Base-by-base conservation (phyloP, 2,888 invertebrate species). In the Exephanes ischioxanthus region DNA sequence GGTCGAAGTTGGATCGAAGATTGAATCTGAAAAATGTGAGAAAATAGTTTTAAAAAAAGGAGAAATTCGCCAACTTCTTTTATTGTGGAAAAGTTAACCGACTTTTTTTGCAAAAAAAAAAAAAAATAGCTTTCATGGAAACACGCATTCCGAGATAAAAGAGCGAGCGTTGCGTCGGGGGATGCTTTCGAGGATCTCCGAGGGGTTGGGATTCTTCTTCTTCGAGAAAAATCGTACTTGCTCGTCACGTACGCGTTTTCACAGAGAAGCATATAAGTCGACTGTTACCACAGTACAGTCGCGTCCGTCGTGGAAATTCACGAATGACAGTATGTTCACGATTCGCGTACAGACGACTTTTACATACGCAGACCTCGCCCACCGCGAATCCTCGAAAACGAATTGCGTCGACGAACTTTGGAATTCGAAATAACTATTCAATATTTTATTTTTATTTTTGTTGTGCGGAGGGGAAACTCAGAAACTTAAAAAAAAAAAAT, bases 241-340 rank as follows among this genome's bases (percentile, higher is more conserved):
- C 90, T 87, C 70, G 86, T 90, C 90, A 89, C 89, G 90, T 89
- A 68, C 88, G 63, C 86, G 45, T 58, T 85, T 86, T 84, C 80
- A 84, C 85, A 73, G 80, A 73, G 78, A 77, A 73, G 84, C 85
- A 86, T 87, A 87, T 88, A 86, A 88, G 87, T 82, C 80, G 83
- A 86, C 88, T 86, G 85, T 87, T 87, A 86, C 88, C 85, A 71
- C 78, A 82, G 88, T 85, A 77, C 81, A 87, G 87, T 88, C 87
- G 88, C 88, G 86, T 89, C 77, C 89, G 80, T 83, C 84, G 86
- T 85, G 83, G 87, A 86, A 84, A 89, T 87, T 88, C 87, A 80
- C 72, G 79, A 88, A 83, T 84, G 86, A 87, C 86, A 84, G 72
- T 84, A 85, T 68, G 76, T 78, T 87, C 81, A 84, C 75, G 84